Evolutionary conservation across 1,140 invertebrate genomes (phyloP).

Genomic region (Aphelenchoides fujianensis): DNA sequence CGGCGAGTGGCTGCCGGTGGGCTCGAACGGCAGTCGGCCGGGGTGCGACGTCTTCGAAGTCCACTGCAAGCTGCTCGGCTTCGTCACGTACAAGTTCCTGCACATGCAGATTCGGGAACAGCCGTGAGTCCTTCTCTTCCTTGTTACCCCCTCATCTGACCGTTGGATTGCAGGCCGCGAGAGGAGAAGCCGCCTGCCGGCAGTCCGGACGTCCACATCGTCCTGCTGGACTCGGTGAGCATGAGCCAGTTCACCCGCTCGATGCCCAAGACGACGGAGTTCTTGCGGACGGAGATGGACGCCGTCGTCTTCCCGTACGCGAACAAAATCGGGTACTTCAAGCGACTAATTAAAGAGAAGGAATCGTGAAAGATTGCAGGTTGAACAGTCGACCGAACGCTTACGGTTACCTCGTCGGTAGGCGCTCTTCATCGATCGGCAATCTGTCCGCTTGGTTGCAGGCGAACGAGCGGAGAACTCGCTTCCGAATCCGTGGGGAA

Average conservation of each 20-base stretch:
- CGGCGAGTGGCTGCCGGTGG: too few relatives aligned
- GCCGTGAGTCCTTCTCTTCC: constrained; percentile 6
- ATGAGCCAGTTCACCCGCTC: constrained; percentile 15
- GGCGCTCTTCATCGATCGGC: neutral
- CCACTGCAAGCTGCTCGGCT: neutral
- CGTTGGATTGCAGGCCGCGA: neutral
- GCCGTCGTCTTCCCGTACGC: constrained; percentile 30
- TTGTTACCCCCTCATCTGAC: neutral
- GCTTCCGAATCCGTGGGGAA: constrained; percentile 13
- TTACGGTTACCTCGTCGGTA: constrained; percentile 28
- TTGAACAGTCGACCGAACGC: constrained; percentile 33
- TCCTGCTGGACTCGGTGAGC: constrained; percentile 29
- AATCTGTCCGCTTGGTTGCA: constrained; percentile 13
- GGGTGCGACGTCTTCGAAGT: constrained; percentile 27
- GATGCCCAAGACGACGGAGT: constrained; percentile 24
- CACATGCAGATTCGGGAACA: constrained; percentile 20
- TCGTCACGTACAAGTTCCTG: constrained; percentile 2
- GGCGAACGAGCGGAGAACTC: constrained; percentile 14
- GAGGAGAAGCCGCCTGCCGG: neutral
- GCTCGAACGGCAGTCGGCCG: too few relatives aligned
- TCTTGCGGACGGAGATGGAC: constrained; percentile 26
- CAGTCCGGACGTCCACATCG: constrained; percentile 24
- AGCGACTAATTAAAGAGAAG: constrained; percentile 11
- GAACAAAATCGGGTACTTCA: constrained; percentile 38
- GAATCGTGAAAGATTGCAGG: neutral